Evolutionary conservation across 2,113 vertebrate species (phyloP), one percentile per base, ranked within the genome.

Genomic region (Herpailurus yagouaroundi): DNA sequence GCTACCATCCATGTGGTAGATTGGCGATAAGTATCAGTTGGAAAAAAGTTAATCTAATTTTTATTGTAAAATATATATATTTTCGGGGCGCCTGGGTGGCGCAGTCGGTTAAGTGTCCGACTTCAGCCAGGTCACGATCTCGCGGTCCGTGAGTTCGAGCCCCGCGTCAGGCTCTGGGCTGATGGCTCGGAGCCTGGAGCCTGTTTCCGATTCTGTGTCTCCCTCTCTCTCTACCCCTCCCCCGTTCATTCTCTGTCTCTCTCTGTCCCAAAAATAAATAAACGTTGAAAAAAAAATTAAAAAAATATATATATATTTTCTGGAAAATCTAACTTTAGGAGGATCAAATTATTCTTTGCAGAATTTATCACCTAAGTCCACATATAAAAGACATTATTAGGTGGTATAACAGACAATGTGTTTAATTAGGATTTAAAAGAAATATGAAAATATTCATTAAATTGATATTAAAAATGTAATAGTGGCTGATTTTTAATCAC

Each of bases 361-460:
- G 38, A 87, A 80, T 74, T 95, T 87, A 84, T 80, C 57, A 55
- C 29, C 68, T 60, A 91, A 96, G 45, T 73, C 25, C 23, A 36
- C 77, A 80, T 50, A 77, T 89, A 76, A 87, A 94, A 95, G 38
- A 38, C 74, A 80, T 69, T 91, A 69, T 87, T 87, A 52, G 41
- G 36, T 71, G 63, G 76, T 74, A 7, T 50, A 89, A 64, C 48
- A 87, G 18, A 64, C 29, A 87, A 68, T 91, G 29, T 36, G 74
- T 81, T 90, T 48, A 83, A 33, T 66, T 92, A 52, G 21, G 36
- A 90, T 77, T 94, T 92, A 79, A 55, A 69, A 79, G 57, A 91
- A n/a, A 73, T 64, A 64, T 71, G 64, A 74, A 94, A 93, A 84
- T 90, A 64, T 64, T 89, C 77, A 95, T 89, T 83, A 97, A 69